These are phyloP conservation scores for Alexandromys fortis DNA, from an alignment of 2,113 vertebrate species.

Conservation along the genomic window DNA sequence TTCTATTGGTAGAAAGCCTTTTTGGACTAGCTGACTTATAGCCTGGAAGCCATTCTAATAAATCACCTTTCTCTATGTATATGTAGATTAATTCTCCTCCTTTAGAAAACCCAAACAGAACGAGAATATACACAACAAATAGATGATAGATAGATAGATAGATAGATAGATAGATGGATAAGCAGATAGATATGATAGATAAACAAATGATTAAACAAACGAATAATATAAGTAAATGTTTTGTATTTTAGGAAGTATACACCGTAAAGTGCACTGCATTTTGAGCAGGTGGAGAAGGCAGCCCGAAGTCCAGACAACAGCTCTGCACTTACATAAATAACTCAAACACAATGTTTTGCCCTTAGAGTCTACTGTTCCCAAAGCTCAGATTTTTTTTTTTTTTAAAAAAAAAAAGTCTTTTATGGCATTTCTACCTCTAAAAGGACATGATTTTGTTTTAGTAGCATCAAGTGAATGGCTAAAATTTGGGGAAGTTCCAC, in stretches of 20 bases:
- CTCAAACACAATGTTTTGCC: not conserved
- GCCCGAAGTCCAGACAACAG: not conserved
- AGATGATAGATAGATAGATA: too few relatives aligned
- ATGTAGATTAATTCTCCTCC: not conserved
- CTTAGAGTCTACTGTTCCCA: not conserved
- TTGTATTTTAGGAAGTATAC: not conserved
- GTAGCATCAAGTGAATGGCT: not conserved
- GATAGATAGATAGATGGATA: too few relatives aligned
- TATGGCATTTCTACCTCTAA: not conserved
- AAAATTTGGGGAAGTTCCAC: not conserved
- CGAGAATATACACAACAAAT: not conserved
- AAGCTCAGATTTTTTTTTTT: not conserved
- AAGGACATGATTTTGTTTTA: constrained; percentile 12
- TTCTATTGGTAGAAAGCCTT: not conserved
- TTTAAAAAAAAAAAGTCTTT: not conserved
- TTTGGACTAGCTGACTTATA: not conserved
- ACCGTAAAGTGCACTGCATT: not conserved
- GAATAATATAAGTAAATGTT: not conserved
- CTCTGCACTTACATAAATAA: not conserved
- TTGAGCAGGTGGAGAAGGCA: not conserved
- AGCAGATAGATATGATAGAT: too few relatives aligned
- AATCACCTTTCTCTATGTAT: not conserved
- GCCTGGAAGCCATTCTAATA: not conserved
- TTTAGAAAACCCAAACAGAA: not conserved
- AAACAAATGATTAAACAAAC: too few relatives aligned